Evolutionary conservation across 2,797 vertebrate species (phyloP).

Genomic region (Lagodon rhomboides): DNA sequence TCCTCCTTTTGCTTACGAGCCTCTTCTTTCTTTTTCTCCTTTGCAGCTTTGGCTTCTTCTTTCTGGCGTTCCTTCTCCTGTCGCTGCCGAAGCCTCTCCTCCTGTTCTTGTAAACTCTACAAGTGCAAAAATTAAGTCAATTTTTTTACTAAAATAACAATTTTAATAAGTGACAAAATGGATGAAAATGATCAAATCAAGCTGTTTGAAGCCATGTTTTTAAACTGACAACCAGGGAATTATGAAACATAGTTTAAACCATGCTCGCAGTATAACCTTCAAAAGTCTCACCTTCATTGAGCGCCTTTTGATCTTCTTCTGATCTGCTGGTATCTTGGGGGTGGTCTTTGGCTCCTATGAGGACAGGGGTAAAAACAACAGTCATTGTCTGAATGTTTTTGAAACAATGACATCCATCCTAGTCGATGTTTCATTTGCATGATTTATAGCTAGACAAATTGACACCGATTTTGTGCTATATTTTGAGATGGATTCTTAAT

Average conservation of each 20-base stretch:
- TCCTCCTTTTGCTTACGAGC: slow-evolving; percentile 91
- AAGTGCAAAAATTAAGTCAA: slow-evolving; percentile 10
- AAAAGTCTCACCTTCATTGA: slow-evolving; percentile 81
- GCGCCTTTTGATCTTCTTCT: slow-evolving; percentile 79
- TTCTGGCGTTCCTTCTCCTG: slow-evolving; percentile 90
- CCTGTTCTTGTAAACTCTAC: slow-evolving; percentile 80
- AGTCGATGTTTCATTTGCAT: not conserved
- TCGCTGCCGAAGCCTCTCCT: slow-evolving; percentile 84
- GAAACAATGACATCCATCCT: not conserved
- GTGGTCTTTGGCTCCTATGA: slow-evolving; percentile 76
- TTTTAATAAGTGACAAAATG: not conserved
- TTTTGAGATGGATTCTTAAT: not conserved
- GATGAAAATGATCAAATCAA: not conserved
- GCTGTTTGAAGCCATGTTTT: not conserved
- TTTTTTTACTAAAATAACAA: not conserved
- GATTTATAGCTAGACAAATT: not conserved
- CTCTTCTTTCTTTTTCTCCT: slow-evolving; percentile 91
- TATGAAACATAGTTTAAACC: not conserved
- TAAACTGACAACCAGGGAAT: not conserved
- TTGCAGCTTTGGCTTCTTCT: slow-evolving; percentile 90
- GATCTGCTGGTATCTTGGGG: slow-evolving; percentile 67
- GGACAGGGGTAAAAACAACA: not conserved
- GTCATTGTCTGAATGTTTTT: not conserved
- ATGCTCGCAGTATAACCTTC: not conserved
- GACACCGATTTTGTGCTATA: not conserved